Conservation (phyloP, 2,797 vertebrate species). For the Acrossocheilus wenchowensis region DNA sequence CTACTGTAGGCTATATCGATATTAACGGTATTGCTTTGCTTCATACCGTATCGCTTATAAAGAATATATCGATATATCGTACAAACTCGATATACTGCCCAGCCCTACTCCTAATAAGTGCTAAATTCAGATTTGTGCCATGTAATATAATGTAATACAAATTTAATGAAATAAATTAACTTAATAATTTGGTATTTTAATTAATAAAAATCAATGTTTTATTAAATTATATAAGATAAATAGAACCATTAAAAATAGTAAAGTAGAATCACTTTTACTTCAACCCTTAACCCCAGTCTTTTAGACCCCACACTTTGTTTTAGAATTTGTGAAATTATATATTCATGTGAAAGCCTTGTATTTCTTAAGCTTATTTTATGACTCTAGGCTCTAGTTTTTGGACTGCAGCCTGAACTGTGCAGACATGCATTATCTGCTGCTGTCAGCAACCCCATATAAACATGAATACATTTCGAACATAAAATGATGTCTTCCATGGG, state of each 20-base stretch:
- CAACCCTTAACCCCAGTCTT: not conserved
- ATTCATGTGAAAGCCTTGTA: not conserved
- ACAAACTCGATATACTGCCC: too few relatives aligned
- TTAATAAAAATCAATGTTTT: not conserved
- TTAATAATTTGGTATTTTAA: not conserved
- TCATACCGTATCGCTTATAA: too few relatives aligned
- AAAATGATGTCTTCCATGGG: slow-evolving; percentile 30
- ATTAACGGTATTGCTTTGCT: too few relatives aligned
- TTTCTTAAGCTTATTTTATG: not conserved
- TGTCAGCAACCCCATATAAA: slow-evolving; percentile 49
- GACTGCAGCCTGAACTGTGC: slow-evolving; percentile 7
- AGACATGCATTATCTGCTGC: slow-evolving; percentile 23
- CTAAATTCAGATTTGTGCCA: not conserved
- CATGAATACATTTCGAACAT: slow-evolving; percentile 45
- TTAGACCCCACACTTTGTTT: slow-evolving; percentile 9
- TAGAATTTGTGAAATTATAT: slow-evolving; percentile 29
- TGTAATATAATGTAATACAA: not conserved
- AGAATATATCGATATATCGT: too few relatives aligned
- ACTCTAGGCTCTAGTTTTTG: slow-evolving; percentile 16
- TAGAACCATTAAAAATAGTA: not conserved
- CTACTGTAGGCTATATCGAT: too few relatives aligned
- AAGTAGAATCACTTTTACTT: not conserved
- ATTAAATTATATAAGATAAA: not conserved
- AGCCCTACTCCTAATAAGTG: not conserved
- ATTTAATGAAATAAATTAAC: not conserved